Conservation (phyloP, 2,888 invertebrate species). For the Globia sparganii region DNA sequence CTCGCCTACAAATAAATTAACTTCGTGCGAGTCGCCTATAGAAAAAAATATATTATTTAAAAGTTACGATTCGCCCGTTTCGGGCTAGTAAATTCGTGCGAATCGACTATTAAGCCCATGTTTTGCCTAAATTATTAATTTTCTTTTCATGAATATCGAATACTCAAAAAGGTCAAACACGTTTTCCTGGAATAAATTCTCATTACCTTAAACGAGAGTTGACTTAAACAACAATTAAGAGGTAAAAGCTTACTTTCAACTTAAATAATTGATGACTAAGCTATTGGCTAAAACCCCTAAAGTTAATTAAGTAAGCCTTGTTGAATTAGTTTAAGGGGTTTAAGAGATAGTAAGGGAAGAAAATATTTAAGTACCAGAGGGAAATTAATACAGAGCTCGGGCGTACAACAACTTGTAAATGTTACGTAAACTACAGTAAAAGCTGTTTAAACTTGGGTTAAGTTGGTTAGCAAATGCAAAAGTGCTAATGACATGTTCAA, state of each 20-base stretch:
- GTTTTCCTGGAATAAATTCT: conserved; percentile 2
- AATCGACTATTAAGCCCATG: neutral
- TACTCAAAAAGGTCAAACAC: conserved; percentile 8
- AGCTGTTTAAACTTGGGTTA: conserved; percentile 33
- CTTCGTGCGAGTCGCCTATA: neutral
- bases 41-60: neutral
- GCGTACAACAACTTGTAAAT: conserved; percentile 39
- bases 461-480: conserved; percentile 12
- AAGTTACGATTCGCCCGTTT: too few species aligned
- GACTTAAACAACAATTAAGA: conserved; percentile 33
- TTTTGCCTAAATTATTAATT: neutral
- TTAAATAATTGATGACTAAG: conserved; percentile 60
- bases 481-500: conserved; percentile 1
- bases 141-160: neutral
- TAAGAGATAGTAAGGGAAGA: conserved; percentile 56
- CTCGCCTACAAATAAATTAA: neutral
- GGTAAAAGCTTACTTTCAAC: conserved; percentile 34
- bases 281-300: conserved; percentile 49
- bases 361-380: conserved; percentile 66
- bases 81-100: neutral
- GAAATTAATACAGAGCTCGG: conserved; percentile 61
- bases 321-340: conserved; percentile 62
- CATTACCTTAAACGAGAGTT: conserved; percentile 22
- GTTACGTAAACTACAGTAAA: conserved; percentile 45
- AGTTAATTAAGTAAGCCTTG: conserved; percentile 67